Conservation (phyloP, 92 coral and sea anemone species). For the Porites cylindrica region DNA sequence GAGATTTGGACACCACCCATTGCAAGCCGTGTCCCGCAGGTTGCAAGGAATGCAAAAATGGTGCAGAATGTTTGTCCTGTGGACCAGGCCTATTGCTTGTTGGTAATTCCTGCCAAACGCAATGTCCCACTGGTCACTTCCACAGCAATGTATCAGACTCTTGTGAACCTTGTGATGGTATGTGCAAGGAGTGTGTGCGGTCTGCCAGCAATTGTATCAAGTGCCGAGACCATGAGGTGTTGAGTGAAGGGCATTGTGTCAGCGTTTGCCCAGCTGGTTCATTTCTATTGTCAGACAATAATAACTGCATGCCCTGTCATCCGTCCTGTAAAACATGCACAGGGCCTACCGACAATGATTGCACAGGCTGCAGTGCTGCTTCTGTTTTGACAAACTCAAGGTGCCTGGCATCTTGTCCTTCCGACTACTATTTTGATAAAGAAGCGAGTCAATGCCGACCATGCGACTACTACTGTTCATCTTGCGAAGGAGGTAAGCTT, state of each 20-base stretch:
- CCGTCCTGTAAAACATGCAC: constrained; percentile 82
- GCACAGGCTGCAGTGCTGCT: constrained; percentile 73
- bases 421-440: constrained; percentile 76
- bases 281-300: constrained; percentile 59
- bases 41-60: constrained; percentile 73
- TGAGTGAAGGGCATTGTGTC: constrained; percentile 73
- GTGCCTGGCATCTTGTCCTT: constrained; percentile 83
- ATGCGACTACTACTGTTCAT: constrained; percentile 91
- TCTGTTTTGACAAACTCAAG: constrained; percentile 74
- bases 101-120: constrained; percentile 66
- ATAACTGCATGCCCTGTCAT: constrained; percentile 84
- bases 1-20: constrained; percentile 73
- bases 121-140: constrained; percentile 81
- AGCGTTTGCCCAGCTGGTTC: constrained; percentile 83
- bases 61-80: constrained; percentile 73
- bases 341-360: constrained; percentile 79
- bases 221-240: constrained; percentile 66
- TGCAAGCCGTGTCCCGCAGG: constrained; percentile 88
- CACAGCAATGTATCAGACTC: constrained; percentile 53
- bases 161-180: constrained; percentile 80
- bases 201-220: constrained; percentile 69
- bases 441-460: constrained; percentile 80
- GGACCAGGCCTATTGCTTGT: constrained; percentile 69
- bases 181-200: constrained; percentile 78
- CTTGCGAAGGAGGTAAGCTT: constrained; percentile 84